Base-by-base conservation (phyloP, 2,113 vertebrate genomes). In the Mobula birostris region DNA sequence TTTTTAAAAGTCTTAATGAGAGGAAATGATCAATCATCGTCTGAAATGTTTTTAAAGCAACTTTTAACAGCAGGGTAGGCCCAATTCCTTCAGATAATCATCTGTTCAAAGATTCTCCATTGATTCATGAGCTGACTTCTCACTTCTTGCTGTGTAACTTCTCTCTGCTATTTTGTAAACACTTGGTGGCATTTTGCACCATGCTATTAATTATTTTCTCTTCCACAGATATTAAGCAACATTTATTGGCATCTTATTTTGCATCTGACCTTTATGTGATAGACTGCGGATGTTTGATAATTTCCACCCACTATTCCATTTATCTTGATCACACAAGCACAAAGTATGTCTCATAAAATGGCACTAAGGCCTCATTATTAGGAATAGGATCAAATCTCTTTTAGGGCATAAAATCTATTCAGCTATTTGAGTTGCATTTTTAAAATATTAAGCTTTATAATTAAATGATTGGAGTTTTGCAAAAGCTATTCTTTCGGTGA, bases 231-330 rank as follows among this genome's bases (percentile, higher is more conserved):
- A 58, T 87, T 88, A 24, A n/a, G n/a, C 14, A 66, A 90, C 61
- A 66, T 68, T 90, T 90, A 90, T 90, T 66, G 85, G 61, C 14
- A n/a, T 68, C n/a, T 68, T 90, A 90, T 90, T 90, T 68, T 90
- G 85, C 85, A 90, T 32, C 85, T 90, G 85, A 90, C 85, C 85
- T 90, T 90, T 90, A 90, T 90, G 85, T 90, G 85, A 90, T 32
- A 66, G 85, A 32, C 85, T 36, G n/a, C 29, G 61, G 85, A 90
- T 90, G 85, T 68, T 32, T 66, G 85, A 90, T 90, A 15, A 66
- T 90, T 90, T 90, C 61, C 5, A n/a, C 5, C 12, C 85, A 68
- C 85, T 66, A n/a, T 32, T 90, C 11, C 85, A 68, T 90, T 90
- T 63, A 90, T 90, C 85, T 90, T 90, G 85, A 66, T 90, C 61